These are phyloP conservation scores for Rhamnusium bicolor DNA, from an alignment of 2,888 invertebrate species.

Conservation along the genomic window DNA sequence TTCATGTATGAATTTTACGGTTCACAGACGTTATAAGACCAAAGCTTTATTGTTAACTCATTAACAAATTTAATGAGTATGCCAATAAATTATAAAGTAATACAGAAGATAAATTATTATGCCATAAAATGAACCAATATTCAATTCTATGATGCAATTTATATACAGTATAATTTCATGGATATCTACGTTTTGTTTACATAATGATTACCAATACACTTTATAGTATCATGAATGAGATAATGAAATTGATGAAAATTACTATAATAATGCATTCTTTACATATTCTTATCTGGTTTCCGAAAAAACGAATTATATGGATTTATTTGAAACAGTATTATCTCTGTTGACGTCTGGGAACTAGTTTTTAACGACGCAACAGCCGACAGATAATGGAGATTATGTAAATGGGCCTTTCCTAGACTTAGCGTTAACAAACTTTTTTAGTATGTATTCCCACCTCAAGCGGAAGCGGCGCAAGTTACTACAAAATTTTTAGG, in stretches of 20 bases:
- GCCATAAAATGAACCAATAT: neutral
- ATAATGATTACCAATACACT: neutral
- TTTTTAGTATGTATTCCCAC: too few species aligned
- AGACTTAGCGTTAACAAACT: too few species aligned
- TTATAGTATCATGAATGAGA: neutral
- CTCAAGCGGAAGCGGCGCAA: too few species aligned
- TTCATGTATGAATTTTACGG: neutral
- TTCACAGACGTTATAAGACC: neutral
- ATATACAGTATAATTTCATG: neutral
- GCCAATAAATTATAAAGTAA: neutral
- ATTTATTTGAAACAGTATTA: neutral
- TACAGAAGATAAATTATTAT: neutral
- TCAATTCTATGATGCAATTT: neutral
- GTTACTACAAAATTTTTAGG: too few species aligned
- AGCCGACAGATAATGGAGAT: too few species aligned
- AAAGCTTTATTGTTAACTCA: neutral
- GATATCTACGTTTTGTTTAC: neutral
- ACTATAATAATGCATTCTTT: neutral
- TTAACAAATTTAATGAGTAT: neutral
- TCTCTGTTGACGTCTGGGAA: neutral
- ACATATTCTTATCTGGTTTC: neutral
- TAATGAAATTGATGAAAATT: neutral
- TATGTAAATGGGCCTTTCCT: too few species aligned
- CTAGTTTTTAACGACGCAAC: neutral
- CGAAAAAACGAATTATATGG: neutral